Evolutionary conservation across 2,113 vertebrate species (phyloP).

Genomic region (Oreocharis arfaki): DNA sequence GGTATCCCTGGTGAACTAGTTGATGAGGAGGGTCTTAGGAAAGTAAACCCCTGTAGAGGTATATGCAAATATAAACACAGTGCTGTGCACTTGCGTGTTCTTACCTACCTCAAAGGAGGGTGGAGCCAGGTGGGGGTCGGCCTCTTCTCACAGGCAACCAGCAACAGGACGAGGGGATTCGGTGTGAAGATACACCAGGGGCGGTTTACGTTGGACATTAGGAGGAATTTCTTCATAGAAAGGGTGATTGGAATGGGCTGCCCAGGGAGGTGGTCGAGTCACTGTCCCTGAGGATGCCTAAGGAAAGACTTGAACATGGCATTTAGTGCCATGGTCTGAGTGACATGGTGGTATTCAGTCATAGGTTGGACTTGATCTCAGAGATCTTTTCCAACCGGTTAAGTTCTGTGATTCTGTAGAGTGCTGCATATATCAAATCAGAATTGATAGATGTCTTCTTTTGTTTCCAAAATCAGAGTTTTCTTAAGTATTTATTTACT

Average conservation of each 20-base stretch:
- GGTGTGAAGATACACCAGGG: background rate
- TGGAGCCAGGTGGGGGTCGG: background rate
- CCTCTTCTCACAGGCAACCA: background rate
- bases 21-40: background rate
- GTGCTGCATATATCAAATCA: background rate
- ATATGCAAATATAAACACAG: rapidly evolving
- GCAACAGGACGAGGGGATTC: background rate
- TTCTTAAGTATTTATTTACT: background rate
- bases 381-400: background rate
- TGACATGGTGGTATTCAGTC: rapidly evolving
- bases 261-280: background rate
- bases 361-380: background rate
- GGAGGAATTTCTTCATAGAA: background rate
- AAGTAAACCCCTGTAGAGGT: rapidly evolving
- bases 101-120: background rate
- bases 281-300: background rate
- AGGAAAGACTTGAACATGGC: background rate
- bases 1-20: background rate
- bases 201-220: background rate
- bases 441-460: background rate
- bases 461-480: background rate
- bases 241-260: background rate
- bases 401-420: background rate
- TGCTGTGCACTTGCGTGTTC: rapidly evolving
- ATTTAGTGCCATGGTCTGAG: background rate